These are phyloP conservation scores for Hydriomena furcata DNA, from an alignment of 2,888 invertebrate genomes.

Conservation along the genomic window DNA sequence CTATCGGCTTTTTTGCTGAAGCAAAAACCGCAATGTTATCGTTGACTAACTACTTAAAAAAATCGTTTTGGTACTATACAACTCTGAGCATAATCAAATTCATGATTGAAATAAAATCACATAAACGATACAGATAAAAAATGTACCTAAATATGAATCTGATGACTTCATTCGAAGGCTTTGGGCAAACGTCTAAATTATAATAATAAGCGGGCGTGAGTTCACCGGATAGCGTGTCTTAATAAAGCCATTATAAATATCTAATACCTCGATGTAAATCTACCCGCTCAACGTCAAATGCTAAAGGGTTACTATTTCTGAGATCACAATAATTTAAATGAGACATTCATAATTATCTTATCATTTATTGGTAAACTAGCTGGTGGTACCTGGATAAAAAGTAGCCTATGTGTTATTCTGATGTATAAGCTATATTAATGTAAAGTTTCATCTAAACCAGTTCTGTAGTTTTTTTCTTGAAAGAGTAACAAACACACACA, in stretches of 20 bases:
- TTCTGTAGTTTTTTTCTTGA: too few relatives aligned
- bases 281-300: constrained; percentile 64
- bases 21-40: neutral
- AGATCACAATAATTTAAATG: constrained; percentile 53
- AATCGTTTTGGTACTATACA: neutral
- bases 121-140: constrained; percentile 35
- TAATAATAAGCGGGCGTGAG: constrained; percentile 82
- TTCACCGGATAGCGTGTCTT: constrained; percentile 71
- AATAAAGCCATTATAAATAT: constrained; percentile 83
- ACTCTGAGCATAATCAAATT: constrained; percentile 1
- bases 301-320: constrained; percentile 65
- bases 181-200: constrained; percentile 82
- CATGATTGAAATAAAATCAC: constrained; percentile 17
- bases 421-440: too few relatives aligned
- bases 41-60: neutral
- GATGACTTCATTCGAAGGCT: constrained; percentile 80
- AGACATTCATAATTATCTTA: constrained; percentile 46
- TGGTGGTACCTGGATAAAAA: too few relatives aligned
- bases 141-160: constrained; percentile 38
- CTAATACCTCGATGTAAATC: constrained; percentile 69
- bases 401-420: too few relatives aligned
- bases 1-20: constrained; percentile 58
- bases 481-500: too few relatives aligned
- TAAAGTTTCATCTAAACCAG: too few relatives aligned
- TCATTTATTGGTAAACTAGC: too few relatives aligned